Evolutionary conservation across 2,113 vertebrate genomes (phyloP), one percentile per base, ranked within the genome.

Genomic region (Peromyscus polionotus): DNA sequence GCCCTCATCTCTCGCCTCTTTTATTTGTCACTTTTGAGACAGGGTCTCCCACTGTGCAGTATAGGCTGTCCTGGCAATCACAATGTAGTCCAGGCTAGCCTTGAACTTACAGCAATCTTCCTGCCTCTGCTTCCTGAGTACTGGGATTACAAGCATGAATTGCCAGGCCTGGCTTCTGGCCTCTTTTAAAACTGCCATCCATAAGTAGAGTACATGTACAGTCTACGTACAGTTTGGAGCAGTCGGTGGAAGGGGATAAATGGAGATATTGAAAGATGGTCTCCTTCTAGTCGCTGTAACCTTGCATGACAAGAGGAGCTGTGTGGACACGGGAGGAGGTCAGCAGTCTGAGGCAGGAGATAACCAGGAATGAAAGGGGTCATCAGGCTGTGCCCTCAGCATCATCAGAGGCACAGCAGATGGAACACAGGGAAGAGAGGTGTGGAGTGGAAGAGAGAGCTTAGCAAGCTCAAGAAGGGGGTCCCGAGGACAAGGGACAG

Each of bases 381-480:
- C 14, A 51, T 12, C 8, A 2, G n/a, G 17, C 1, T 84, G 28
- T 63, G 7, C 11, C 20, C 36, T 28, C 8, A 0, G 12, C 0
- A 19, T 3, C 2, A 45, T 13, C 45, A 4, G 31, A 20, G 28
- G 72, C 8, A 51, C 4, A 76, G 0, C 42, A 17, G 24, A 2
- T 20, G 73, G 72, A 77, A 51, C 39, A 5, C 22, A 24, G 10
- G 14, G 54, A 33, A 61, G 0, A 36, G 28, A 67, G 14, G 33
- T 19, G 19, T 5, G 31, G 39, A 0, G 1, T 0, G 0, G 33
- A 79, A 33, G 7, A 26, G 1, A 67, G 54, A 72, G 24, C 3
- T 20, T 5, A 20, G 67, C 36, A 72, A 1, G 17, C 36, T 59
- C 33, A 19, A 5, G 31, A 67, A 28, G 59, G 75, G 4, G 5